Percentiles rank a stretch among this genome's conserved stretches.
Conservation (phyloP, 2,113 vertebrate species). For the Capreolus pygargus region DNA sequence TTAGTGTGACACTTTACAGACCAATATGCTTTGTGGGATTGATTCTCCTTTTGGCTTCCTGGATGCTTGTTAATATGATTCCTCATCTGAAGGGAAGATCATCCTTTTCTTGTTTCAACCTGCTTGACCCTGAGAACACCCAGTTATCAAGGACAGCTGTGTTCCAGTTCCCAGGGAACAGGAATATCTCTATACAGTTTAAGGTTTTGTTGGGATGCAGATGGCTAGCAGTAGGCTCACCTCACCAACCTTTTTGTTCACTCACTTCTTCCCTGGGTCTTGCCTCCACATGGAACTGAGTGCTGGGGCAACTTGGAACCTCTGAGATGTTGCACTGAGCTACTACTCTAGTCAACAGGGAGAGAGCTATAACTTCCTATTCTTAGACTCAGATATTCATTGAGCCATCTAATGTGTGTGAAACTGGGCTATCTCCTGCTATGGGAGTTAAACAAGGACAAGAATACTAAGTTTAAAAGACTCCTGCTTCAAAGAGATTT, state of each 20-base stretch:
- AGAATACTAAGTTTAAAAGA: background rate
- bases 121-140: background rate
- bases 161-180: background rate
- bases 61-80: background rate
- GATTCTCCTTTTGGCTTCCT: background rate
- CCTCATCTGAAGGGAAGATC: background rate
- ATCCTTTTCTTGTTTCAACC: background rate
- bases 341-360: background rate
- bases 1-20: background rate
- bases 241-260: background rate
- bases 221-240: background rate
- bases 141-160: background rate
- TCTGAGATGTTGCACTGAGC: background rate
- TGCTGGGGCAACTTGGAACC: background rate
- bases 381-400: background rate
- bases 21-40: too few relatives aligned
- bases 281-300: background rate
- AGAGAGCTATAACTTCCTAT: background rate
- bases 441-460: background rate
- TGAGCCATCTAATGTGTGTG: background rate
- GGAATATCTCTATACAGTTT: background rate
- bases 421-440: background rate
- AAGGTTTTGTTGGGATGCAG: background rate
- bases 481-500: background rate
- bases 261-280: background rate